phyloP scores from a whole-genome alignment of 2,797 vertebrate genomes.

The Betta splendens region DNA sequence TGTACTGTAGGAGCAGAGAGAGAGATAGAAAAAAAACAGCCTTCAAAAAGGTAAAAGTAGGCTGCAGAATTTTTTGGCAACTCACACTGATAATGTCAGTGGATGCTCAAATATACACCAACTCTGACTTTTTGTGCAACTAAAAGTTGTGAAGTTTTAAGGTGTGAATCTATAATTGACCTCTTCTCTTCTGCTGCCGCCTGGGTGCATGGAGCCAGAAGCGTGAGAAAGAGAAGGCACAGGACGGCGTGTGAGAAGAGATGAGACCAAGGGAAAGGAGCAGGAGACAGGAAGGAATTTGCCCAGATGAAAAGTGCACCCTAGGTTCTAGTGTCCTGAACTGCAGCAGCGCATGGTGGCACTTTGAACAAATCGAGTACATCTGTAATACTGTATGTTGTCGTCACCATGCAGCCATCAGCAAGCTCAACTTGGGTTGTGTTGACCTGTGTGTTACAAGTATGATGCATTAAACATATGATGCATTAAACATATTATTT shows the following conservation, averaged over 20 bases:
- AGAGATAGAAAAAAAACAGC: conserved; percentile 3
- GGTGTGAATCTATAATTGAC: conserved; percentile 40
- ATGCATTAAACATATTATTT: too few species aligned
- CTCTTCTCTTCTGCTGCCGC: conserved; percentile 21
- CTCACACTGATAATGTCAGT: conserved; percentile 14
- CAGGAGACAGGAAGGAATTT: conserved; percentile 13
- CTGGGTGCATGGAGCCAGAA: conserved; percentile 3
- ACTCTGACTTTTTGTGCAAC: conserved; percentile 19
- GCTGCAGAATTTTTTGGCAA: conserved; percentile 16
- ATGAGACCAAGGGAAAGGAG: not conserved
- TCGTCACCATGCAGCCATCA: too few species aligned
- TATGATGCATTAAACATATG: too few species aligned
- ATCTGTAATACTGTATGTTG: too few species aligned
- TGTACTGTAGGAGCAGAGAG: not conserved
- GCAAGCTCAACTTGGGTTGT: too few species aligned
- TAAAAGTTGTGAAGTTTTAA: conserved; percentile 22
- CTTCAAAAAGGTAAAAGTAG: not conserved
- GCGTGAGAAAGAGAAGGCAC: not conserved
- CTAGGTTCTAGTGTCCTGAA: conserved; percentile 21
- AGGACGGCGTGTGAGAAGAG: not conserved
- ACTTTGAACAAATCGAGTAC: conserved; percentile 31
- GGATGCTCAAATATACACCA: conserved; percentile 10
- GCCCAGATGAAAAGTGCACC: conserved; percentile 17
- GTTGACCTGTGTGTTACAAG: conserved; percentile 37
- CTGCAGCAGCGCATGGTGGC: conserved; percentile 2